These are phyloP conservation scores for Astatoreochromis straeleni DNA, from an alignment of 2,113 vertebrate genomes.

Conservation along the genomic window DNA sequence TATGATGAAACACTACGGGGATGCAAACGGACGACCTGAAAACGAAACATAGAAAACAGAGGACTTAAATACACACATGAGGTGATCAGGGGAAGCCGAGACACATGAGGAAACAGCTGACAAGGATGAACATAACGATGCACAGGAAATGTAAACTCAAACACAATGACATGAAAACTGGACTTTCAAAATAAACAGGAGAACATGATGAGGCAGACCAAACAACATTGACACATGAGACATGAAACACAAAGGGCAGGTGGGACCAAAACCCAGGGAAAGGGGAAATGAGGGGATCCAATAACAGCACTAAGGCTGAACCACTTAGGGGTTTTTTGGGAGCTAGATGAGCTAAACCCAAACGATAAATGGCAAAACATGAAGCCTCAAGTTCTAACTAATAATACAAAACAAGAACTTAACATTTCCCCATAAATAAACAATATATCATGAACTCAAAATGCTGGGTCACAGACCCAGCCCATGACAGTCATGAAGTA, in stretches of 20 bases:
- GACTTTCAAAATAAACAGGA: neutral
- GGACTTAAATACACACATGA: neutral
- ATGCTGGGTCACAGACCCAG: neutral
- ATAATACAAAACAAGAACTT: neutral
- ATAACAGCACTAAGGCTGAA: neutral
- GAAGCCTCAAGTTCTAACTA: neutral
- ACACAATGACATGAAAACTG: neutral
- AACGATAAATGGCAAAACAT: neutral
- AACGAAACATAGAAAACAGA: neutral
- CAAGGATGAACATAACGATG: neutral
- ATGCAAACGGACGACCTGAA: fast-evolving
- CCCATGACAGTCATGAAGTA: neutral
- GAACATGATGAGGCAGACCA: neutral
- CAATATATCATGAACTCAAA: neutral
- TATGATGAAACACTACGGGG: fast-evolving
- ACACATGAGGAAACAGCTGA: neutral
- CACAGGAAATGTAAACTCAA: neutral
- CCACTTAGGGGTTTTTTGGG: neutral
- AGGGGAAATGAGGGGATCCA: neutral
- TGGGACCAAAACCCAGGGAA: neutral
- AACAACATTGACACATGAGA: neutral
- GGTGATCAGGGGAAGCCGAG: neutral
- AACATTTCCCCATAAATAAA: neutral
- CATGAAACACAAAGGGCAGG: neutral
- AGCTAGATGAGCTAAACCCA: neutral